Evolutionary conservation across 92 coral and sea anemone genomes (phyloP), one percentile per base, ranked within the genome.

Genomic region (Diadumene lineata): DNA sequence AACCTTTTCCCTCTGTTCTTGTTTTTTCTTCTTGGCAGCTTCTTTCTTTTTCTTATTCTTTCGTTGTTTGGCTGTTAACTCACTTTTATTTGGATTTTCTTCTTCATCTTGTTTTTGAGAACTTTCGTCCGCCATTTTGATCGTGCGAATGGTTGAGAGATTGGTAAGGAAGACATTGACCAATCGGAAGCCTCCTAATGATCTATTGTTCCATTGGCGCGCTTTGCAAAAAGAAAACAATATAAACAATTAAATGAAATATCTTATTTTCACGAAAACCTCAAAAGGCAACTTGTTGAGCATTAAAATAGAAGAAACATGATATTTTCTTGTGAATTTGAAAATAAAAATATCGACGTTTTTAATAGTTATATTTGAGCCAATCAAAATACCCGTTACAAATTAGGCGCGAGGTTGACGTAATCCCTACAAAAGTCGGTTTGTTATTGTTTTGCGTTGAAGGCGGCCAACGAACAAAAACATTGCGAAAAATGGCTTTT

Each of bases 91-190:
- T 11, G 50, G 19, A 19, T 53, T 33, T 72, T 84, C 92, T 29
- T 79, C 78, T 57, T 70, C 78, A 0, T 31, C 68, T 10, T 57
- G 26, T 31, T 80, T 60, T 26, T 17, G 57, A 58, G 70, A 78
- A 30, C 68, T 69, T 53, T 82, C 84, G 76, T 91, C 97, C 92
- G 97, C 97, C 97, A 91, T 91, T 16, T 88, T 87, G 72, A 34
- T 30, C 55, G 21, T 25, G 0, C 17, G 30, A 38, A 38, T 11
- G 2, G 28, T 43, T 8, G 1, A 75, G 16, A 28, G 71, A 23
- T 34, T 13, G 53, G 33, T 19, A 16, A 6, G 29, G 15, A 63
- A 33, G 29, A 1, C 21, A 6, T 38, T 21, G 79, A 43, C 94
- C 94, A 90, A 90, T 90, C 82, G 80, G 34, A 90, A 56, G 63